These are phyloP conservation scores for Strigamia transsilvanica DNA, from an alignment of 2,888 invertebrate genomes.

Conservation along the genomic window DNA sequence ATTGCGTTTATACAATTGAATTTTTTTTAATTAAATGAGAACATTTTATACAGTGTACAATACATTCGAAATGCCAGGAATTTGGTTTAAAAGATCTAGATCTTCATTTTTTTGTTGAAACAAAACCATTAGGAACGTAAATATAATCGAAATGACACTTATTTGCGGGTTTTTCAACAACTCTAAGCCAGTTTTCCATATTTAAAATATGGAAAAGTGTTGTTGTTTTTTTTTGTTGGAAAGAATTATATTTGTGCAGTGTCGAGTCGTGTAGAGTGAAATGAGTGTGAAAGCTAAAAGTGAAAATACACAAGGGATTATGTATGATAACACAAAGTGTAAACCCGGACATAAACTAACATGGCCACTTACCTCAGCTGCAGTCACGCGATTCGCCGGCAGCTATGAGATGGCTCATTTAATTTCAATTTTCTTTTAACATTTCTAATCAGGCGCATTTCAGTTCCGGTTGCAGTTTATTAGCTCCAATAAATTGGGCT, in stretches of 20 bases:
- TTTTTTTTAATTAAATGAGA: not conserved
- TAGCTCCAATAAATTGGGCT: constrained; percentile 48
- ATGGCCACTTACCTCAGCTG: constrained; percentile 41
- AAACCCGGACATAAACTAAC: constrained; percentile 41
- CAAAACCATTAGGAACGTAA: too few species aligned
- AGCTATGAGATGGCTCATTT: constrained; percentile 41
- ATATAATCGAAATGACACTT: too few species aligned
- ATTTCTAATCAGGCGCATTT: constrained; percentile 45
- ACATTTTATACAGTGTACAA: not conserved
- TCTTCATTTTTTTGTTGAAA: too few species aligned
- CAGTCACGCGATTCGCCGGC: constrained; percentile 33
- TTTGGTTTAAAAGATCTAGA: too few species aligned
- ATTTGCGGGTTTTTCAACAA: too few species aligned
- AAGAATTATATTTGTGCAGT: too few species aligned
- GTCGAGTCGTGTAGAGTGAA: not conserved
- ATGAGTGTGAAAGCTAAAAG: constrained; percentile 1
- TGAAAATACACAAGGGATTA: not conserved
- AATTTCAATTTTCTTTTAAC: constrained; percentile 49
- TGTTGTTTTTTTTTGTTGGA: too few species aligned
- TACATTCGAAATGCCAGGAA: too few species aligned
- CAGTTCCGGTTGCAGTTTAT: constrained; percentile 46
- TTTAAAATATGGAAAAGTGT: too few species aligned
- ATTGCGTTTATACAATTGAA: not conserved
- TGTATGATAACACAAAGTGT: constrained; percentile 1
- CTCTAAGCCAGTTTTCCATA: too few species aligned